Evolutionary conservation across 2,113 vertebrate species (phyloP).

Genomic region (Felis catus): DNA sequence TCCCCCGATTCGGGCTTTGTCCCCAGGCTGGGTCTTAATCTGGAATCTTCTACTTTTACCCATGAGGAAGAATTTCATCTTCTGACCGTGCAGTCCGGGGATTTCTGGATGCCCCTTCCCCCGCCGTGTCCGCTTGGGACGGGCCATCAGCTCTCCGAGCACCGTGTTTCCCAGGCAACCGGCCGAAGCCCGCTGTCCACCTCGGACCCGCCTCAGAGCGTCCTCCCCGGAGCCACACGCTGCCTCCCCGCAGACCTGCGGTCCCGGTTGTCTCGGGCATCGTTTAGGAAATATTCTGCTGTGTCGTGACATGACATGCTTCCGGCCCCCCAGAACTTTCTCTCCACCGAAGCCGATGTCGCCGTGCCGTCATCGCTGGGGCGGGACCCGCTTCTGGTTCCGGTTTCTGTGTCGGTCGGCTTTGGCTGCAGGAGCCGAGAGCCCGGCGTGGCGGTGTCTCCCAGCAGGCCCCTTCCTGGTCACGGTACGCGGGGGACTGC

Average conservation of each 20-base stretch:
- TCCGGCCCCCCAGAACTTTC: neutral
- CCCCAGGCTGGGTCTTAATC: neutral
- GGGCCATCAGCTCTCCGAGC: neutral
- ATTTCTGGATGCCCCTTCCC: neutral
- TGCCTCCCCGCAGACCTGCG: rapidly evolving
- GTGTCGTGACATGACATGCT: rapidly evolving
- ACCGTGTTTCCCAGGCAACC: neutral
- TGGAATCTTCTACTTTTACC: neutral
- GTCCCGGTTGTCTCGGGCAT: rapidly evolving
- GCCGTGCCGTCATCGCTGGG: rapidly evolving
- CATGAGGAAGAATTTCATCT: rapidly evolving
- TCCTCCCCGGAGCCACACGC: rapidly evolving
- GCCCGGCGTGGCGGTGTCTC: neutral
- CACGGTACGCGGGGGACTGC: neutral
- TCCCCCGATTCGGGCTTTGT: neutral
- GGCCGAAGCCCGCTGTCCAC: rapidly evolving
- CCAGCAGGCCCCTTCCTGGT: rapidly evolving
- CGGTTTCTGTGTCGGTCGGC: neutral
- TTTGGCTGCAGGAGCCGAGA: neutral
- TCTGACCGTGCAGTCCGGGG: no score
- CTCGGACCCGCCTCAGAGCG: no score
- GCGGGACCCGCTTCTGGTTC: rapidly evolving
- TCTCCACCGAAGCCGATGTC: rapidly evolving
- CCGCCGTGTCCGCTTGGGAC: rapidly evolving
- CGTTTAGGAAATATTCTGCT: rapidly evolving